phyloP scores from a whole-genome alignment of 2,113 vertebrate species.

The Polypterus bichir region DNA sequence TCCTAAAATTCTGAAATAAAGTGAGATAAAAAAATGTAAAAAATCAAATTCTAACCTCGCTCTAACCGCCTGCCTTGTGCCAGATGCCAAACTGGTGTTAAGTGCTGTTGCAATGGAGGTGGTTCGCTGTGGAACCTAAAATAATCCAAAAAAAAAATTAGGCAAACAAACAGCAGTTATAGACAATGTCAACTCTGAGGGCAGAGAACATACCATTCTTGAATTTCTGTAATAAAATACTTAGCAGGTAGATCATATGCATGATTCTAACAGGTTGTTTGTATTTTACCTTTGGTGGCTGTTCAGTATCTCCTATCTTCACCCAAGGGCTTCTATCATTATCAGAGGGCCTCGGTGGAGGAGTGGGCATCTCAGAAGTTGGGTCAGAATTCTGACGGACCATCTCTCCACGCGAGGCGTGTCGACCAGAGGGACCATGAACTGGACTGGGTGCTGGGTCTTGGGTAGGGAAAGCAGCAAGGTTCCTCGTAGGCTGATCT shows the following conservation, averaged over 20 bases:
- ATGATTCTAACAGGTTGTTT: neutral
- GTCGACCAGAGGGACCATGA: constrained; percentile 46
- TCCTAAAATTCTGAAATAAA: too few relatives aligned
- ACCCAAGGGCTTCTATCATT: constrained; percentile 69
- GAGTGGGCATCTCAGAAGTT: constrained; percentile 71
- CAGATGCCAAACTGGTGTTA: constrained; percentile 68
- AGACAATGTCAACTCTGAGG: neutral
- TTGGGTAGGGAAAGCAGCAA: constrained; percentile 74
- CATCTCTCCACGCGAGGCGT: constrained; percentile 60
- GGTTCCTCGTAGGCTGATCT: constrained; percentile 78
- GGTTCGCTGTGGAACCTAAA: constrained; percentile 76
- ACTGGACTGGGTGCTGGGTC: constrained; percentile 45
- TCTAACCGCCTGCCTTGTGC: constrained; percentile 62
- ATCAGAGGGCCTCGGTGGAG: constrained; percentile 41
- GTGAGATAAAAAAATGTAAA: too few relatives aligned
- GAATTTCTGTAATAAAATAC: too few relatives aligned
- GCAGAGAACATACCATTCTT: too few relatives aligned
- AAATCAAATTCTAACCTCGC: constrained; percentile 56
- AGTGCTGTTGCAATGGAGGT: constrained; percentile 79
- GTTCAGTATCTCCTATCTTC: constrained; percentile 60
- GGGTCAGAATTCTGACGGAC: constrained; percentile 83
- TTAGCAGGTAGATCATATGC: neutral
- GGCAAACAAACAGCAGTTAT: neutral
- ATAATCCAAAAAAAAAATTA: neutral
- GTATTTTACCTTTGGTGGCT: constrained; percentile 69